Percentiles rank a stretch among this genome's conserved stretches.
phyloP scores from a whole-genome alignment of 2,797 vertebrate genomes.

The Argya squamiceps region DNA sequence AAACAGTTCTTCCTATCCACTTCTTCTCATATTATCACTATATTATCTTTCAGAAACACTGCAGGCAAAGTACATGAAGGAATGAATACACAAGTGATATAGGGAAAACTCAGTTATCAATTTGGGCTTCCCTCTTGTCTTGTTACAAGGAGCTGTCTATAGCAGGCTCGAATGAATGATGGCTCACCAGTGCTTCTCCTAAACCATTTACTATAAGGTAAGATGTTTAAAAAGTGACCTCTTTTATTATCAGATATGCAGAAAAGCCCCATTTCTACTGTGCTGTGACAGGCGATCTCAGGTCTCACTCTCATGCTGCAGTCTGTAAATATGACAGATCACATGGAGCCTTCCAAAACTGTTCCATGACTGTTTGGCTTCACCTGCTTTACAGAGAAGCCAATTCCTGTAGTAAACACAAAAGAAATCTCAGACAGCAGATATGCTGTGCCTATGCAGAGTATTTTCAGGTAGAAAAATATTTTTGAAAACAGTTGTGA shows the following conservation, averaged over 20 bases:
- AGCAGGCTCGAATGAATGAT: slow-evolving; percentile 16
- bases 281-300: slow-evolving; percentile 20
- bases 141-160: slow-evolving; percentile 7
- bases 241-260: not conserved
- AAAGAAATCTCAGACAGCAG: not conserved
- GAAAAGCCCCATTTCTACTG: slow-evolving; percentile 27
- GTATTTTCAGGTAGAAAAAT: not conserved
- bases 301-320: not conserved
- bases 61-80: slow-evolving; percentile 16
- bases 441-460: not conserved
- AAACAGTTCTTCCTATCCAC: not conserved
- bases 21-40: not conserved
- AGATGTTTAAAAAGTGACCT: slow-evolving; percentile 50
- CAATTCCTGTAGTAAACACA: not conserved
- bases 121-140: slow-evolving; percentile 42
- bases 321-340: not conserved
- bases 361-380: not conserved
- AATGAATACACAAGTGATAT: not conserved
- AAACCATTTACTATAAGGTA: not conserved
- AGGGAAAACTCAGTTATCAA: slow-evolving; percentile 36
- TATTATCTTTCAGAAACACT: slow-evolving; percentile 52
- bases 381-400: not conserved
- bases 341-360: not conserved
- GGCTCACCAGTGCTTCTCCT: not conserved
- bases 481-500: not conserved